Evolutionary conservation across 2,797 vertebrate species (phyloP), one percentile per base, ranked within the genome.

Genomic region (Labroides dimidiatus): DNA sequence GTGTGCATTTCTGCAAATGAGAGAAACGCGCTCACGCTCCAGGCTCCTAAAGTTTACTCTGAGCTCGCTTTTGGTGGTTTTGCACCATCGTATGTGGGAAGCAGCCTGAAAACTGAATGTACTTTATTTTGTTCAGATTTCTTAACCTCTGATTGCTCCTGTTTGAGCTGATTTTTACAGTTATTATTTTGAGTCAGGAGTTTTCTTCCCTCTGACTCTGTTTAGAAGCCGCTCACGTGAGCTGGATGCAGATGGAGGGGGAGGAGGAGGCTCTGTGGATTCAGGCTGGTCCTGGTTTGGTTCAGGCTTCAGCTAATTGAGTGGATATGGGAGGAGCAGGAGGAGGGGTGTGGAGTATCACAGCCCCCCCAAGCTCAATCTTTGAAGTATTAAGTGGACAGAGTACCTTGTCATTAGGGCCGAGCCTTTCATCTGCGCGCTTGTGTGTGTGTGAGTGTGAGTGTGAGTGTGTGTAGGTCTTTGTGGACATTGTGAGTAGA

Each of bases 361-460:
- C 6, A 7, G 0, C 56, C 70, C 56, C 69, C 66, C 49, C 65
- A 78, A 60, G 69, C 61, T 74, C 72, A 48, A 72, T 80, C 85
- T 93, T 92, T 91, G 90, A 93, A 92, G 90, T 84, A 82, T 78
- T 82, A 87, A 89, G 81, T 88, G 88, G 87, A 87, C 81, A 27
- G 75, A 62, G 84, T 79, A 82, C 75, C 87, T 89, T 91, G 90
- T 93, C 85, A 91, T 94, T 93, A 94, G 77, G 33, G 30, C 75
- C 6, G 56, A 78, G 80, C 64, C 89, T 90, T 91, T 86, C 78
- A 76, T 84, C 73, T 77, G 58, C 23, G 43, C 45, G 10, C 62
- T 42, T 58, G 73, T 64, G 70, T 61, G 73, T 48, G 63, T 19
- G 39, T 39, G 37, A 4, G 37, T 39, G 37, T 39, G 36, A 3